Base-by-base conservation (phyloP, 2,797 vertebrate genomes). In the Lutjanus argentimaculatus region DNA sequence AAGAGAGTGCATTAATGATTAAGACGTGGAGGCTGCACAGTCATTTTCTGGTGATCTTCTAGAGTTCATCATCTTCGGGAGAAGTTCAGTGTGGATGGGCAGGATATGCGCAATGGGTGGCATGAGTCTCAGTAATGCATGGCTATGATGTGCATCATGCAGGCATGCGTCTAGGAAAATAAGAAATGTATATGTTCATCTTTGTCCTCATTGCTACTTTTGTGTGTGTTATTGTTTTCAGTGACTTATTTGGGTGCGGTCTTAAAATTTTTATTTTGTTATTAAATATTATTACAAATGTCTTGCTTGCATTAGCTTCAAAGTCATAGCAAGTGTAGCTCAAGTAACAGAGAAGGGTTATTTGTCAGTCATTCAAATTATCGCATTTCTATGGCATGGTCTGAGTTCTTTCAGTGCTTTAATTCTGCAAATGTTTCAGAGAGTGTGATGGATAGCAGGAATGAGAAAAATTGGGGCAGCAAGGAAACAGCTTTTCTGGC, bases 61-160 rank as follows among this genome's bases (percentile, higher is more conserved):
- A 21, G 21, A n/a, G 15, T 19, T 79, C 30, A 17, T 6, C 43
- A 21, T 72, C 4, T 64, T 21, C 43, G 43, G 17, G 40, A 19
- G 25, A 69, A 36, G 56, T 68, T 46, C 45, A 49, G 49, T 78
- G 61, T 66, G 67, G 17, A 49, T 58, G 21, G 15, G 36, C 43
- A 49, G 19, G 10, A 13, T 53, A 62, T 75, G 58, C n/a, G 53
- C 21, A 53, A 21, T 65, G n/a, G 40, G 8, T 65, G 40, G 58
- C 66, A 75, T 72, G 43, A 30, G 36, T 74, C 45, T 78, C 52
- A 51, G 25, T 53, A 48, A 17, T 72, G 77, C 85, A 88, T 81
- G 49, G 36, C 70, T 75, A 46, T 78, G 25, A 68, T 75, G 65
- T 71, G 45, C 56, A 48, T 75, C 19, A 62, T 71, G 55, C 40